Base-by-base conservation (phyloP, 1,140 invertebrate species). In the Sesamia nonagrioides region DNA sequence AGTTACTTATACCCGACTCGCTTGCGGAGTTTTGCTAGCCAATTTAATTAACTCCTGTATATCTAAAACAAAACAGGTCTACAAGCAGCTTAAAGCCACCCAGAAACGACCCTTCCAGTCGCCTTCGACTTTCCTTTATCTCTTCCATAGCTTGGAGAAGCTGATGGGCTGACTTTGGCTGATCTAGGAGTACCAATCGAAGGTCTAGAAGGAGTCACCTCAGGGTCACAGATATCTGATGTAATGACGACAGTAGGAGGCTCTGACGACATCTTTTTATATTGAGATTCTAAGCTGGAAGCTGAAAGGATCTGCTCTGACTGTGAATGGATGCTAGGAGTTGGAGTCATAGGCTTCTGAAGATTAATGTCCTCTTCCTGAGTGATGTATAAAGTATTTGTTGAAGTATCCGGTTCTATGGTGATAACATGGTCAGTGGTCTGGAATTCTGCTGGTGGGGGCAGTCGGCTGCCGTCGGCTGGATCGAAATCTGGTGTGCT, bases 71-170 rank as follows among this genome's bases (percentile, higher is more conserved):
- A 15, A 45, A n/a, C 13, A 0, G 17, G 18, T 58, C 37, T 9
- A 33, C 37, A 27, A 35, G 13, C 18, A 61, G 48, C 45, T 78
- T 95, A 97, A 21, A 97, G 93, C 96, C 97, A 97, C 2, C 96
- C 97, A 27, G 96, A 96, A 58, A 97, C 95, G 13, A 96, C 93
- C 95, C 96, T 96, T 2, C 96, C 97, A 5, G 96, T 97, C 0
- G 96, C 96, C 89, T 96, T 97, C 9, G 97, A 97, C 87, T 96
- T 97, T 58, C 96, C 96, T 52, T 95, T 94, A 71, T 95, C 93
- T 6, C 95, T 95, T 6, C 95, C 95, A 2, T 91, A 93, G 27
- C 88, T 89, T 4, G 89, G 81, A 6, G 89, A 86, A 5, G 89
- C 83, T 8, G 83, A 82, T 56, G 89, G 88, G 54, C 72, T 81